These are phyloP conservation scores for Scaptomyza reducta DNA, from an alignment of 2,888 invertebrate genomes.

Conservation along the genomic window DNA sequence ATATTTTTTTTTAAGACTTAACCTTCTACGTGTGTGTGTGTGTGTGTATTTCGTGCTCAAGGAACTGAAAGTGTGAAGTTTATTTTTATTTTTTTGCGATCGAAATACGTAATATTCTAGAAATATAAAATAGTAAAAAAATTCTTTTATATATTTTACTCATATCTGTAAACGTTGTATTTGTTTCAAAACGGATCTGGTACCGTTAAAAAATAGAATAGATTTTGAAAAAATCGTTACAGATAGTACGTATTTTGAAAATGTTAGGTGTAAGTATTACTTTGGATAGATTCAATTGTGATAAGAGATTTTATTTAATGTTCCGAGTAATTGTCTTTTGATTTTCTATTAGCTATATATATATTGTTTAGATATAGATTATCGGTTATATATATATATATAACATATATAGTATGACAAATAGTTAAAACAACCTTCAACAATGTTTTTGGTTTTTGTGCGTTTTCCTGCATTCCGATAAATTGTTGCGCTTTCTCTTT, in stretches of 20 bases:
- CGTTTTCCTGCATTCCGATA: slow-evolving; percentile 45
- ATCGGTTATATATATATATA: neutral
- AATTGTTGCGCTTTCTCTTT: slow-evolving; percentile 43
- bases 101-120: slow-evolving; percentile 28
- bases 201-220: slow-evolving; percentile 19
- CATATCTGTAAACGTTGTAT: slow-evolving; percentile 9
- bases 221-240: slow-evolving; percentile 25
- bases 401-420: slow-evolving; percentile 7
- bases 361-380: slow-evolving; percentile 6
- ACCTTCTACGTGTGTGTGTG: slow-evolving; percentile 34
- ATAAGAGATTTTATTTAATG: neutral
- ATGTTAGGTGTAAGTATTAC: slow-evolving; percentile 21
- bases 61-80: slow-evolving; percentile 53
- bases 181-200: slow-evolving; percentile 1
- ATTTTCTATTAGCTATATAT: slow-evolving; percentile 18
- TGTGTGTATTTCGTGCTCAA: slow-evolving; percentile 38
- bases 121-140: slow-evolving; percentile 61
- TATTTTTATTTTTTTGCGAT: slow-evolving; percentile 1
- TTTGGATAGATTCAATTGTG: slow-evolving; percentile 5
- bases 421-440: slow-evolving; percentile 53
- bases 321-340: slow-evolving; percentile 14
- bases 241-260: slow-evolving; percentile 11
- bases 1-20: slow-evolving; percentile 52
- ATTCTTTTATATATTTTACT: slow-evolving; percentile 3
- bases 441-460: slow-evolving; percentile 21